Evolutionary conservation across 1,140 invertebrate species (phyloP), one percentile per base, ranked within the genome.

Genomic region (Hyphantria cunea): DNA sequence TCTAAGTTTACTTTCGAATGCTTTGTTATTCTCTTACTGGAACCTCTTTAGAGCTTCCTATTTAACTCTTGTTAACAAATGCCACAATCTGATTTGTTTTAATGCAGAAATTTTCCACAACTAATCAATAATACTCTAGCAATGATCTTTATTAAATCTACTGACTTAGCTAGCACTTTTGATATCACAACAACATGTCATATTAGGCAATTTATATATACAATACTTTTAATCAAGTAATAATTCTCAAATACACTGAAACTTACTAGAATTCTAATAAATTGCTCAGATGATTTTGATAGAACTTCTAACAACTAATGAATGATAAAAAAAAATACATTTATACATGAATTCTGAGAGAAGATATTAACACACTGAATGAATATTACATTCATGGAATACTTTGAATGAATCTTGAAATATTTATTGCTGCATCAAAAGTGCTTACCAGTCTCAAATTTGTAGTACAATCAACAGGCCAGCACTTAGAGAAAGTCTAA

Each of bases 401-500:
- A 25, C 17, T 25, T 25, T 25, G 5, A 25, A 5, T 25, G 17
- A 25, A 25, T 1, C 5, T 25, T 25, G 5, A 5, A 25, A 25
- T 5, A 25, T 25, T 25, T 25, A 5, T 25, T 25, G 17, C 1
- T 25, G 17, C 17, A 25, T 25, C 17, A 25, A 25, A 25, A 25
- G 17, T 25, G 17, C 17, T 3, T 25, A 25, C 17, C 5, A 25
- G 17, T 25, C 17, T 25, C 17, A 25, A 3, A 25, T 25, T n/a
- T 42, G 25, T 25, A 12, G 13, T 48, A 33, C 48, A 32, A 39
- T 32, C 9, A 80, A 85, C 80, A 85, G 80, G 82, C 79, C 60
- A 71, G 72, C 55, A 62, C 71, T 64, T 68, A 78, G 78, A 82
- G 74, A 77, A 63, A 73, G 37, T 74, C 45, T 39, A 70, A 62